These are phyloP conservation scores for Dione juno DNA, from an alignment of 2,888 invertebrate genomes.

Conservation along the genomic window DNA sequence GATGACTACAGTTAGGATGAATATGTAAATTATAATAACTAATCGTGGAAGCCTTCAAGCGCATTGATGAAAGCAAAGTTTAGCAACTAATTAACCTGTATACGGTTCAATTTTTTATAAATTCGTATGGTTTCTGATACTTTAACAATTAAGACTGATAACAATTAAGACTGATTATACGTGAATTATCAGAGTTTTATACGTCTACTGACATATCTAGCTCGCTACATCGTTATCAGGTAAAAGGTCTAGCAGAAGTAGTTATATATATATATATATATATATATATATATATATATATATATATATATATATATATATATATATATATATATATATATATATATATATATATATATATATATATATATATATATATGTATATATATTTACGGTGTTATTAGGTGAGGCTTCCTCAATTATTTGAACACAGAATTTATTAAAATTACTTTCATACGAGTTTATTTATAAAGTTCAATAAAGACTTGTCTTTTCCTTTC, in stretches of 20 bases:
- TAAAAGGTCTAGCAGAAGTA: background rate
- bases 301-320: no score
- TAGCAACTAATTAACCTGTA: no score
- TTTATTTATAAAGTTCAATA: conserved; percentile 6
- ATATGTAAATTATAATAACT: background rate
- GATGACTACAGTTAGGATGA: background rate
- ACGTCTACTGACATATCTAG: no score
- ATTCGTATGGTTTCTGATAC: no score
- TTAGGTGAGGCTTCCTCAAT: background rate
- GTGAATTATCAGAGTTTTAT: no score
- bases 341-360: no score
- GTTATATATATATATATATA: background rate
- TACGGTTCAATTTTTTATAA: background rate
- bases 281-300: no score
- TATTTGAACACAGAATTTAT: background rate
- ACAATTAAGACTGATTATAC: no score
- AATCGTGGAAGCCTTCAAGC: background rate
- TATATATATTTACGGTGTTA: no score
- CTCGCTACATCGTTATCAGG: background rate
- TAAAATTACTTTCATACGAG: background rate
- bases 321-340: no score
- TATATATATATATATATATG: no score
- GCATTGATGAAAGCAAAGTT: background rate
- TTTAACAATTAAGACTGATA: no score
- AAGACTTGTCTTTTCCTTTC: conserved; percentile 33